Evolutionary conservation across 2,888 invertebrate species (phyloP).

Genomic region (Thereva nobilitata): DNA sequence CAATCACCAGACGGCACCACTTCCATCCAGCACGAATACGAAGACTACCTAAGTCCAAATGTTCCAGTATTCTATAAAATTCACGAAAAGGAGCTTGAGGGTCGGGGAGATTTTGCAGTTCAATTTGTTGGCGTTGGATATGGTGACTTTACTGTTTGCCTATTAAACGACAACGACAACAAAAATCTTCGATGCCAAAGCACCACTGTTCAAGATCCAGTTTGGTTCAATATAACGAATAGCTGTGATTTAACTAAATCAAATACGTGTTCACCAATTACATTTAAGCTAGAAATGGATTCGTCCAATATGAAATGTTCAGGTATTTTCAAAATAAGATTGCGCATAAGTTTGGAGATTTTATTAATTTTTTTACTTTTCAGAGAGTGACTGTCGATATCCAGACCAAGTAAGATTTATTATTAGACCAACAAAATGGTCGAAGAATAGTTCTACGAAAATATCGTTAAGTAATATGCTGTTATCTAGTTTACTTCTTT

Average conservation of each 20-base stretch:
- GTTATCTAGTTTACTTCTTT: conserved; percentile 7
- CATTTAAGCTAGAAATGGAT: conserved; percentile 61
- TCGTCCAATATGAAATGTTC: conserved; percentile 63
- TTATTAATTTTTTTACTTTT: conserved; percentile 31
- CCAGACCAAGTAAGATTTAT: conserved; percentile 68
- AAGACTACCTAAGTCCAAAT: conserved; percentile 65
- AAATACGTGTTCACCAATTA: conserved; percentile 62
- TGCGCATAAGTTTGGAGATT: not conserved
- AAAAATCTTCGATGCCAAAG: conserved; percentile 60
- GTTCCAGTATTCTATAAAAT: conserved; percentile 62
- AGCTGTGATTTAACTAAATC: conserved; percentile 55
- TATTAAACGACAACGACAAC: conserved; percentile 58
- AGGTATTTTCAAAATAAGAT: conserved; percentile 56
- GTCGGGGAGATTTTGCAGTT: conserved; percentile 46
- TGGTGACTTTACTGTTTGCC: conserved; percentile 64
- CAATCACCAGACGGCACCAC: not conserved
- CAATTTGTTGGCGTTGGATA: conserved; percentile 63
- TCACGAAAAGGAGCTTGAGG: conserved; percentile 59
- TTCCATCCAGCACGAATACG: conserved; percentile 53
- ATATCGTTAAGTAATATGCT: conserved; percentile 12
- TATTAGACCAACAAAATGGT: conserved; percentile 60
- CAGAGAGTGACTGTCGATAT: conserved; percentile 69
- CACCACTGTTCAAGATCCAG: conserved; percentile 58
- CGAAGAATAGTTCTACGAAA: conserved; percentile 44
- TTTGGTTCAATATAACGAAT: conserved; percentile 60